Base-by-base conservation (phyloP, 2,888 invertebrate genomes). In the Spatulosminthurus flaviceps region DNA sequence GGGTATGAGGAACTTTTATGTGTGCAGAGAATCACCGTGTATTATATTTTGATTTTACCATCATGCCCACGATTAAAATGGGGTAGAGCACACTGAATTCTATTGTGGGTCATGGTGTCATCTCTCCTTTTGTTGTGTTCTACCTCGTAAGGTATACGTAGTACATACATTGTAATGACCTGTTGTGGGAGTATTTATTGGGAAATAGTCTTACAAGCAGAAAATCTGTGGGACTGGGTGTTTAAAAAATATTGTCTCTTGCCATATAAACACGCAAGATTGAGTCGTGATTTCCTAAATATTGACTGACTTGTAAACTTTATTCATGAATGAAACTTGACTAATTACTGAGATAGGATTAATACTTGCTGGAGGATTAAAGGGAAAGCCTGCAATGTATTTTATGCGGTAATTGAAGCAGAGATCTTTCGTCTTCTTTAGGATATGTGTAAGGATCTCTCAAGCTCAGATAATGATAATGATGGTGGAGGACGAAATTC, bases 71-170 rank as follows among this genome's bases (percentile, higher is more conserved):
- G n/a, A 51, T 51, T 51, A 51, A 51, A 51, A 51, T 51, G 51
- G 51, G 51, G 16, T 51, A 51, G n/a, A 51, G 51, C n/a, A 51
- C n/a, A 51, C 1, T 4, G 51, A 51, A 51, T 19, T 24, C 19
- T 24, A 64, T 64, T 64, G 64, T 64, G 64, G 64, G 64, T 64
- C 64, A 64, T 64, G 64, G 64, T 64, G 64, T 64, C 64, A 64
- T 64, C 60, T 60, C 21, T 60, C 64, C 26, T 64, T 64, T 26
- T 64, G 22, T 64, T 64, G 22, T 26, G 22, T 64, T 64, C 4
- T 26, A 5, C 24, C n/a, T 60, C 5, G 60, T 34, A 34, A 34
- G 34, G 34, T 51, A 51, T 51, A 13, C 16, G 51, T 51, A 51
- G 51, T n/a, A n/a, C n/a, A n/a, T n/a, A n/a, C n/a, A n/a, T n/a